Evolutionary conservation across 2,797 vertebrate genomes (phyloP).

Genomic region (Diplodus puntazzo): DNA sequence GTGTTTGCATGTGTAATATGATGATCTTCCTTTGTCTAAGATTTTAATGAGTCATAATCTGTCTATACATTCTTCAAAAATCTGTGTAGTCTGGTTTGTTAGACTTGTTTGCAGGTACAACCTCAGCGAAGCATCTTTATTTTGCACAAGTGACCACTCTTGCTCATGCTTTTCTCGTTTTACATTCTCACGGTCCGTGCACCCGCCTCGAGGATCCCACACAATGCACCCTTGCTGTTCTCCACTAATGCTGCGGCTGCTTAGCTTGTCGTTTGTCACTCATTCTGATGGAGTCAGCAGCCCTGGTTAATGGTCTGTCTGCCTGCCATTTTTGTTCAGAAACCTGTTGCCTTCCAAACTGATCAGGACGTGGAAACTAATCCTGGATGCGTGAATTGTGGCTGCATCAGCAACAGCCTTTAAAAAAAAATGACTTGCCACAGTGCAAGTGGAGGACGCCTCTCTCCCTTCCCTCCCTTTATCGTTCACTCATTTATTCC

Average conservation of each 20-base stretch:
- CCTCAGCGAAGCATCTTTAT: conserved; percentile 1
- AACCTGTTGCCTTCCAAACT: conserved; percentile 63
- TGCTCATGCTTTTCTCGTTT: conserved; percentile 18
- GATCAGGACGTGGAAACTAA: conserved; percentile 34
- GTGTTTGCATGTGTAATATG: not conserved
- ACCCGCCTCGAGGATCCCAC: conserved; percentile 6
- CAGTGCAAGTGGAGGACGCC: conserved; percentile 3
- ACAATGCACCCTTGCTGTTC: conserved; percentile 38
- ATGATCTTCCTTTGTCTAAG: not conserved
- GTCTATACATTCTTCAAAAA: not conserved
- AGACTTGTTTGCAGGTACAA: not conserved
- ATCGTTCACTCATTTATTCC: conserved; percentile 29
- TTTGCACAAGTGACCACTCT: conserved; percentile 23
- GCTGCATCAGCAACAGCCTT: conserved; percentile 24
- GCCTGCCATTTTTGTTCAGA: conserved; percentile 43
- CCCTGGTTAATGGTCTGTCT: conserved; percentile 62
- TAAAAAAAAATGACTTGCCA: conserved; percentile 23
- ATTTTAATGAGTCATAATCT: not conserved
- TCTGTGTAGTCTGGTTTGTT: not conserved
- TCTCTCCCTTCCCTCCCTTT: conserved; percentile 16
- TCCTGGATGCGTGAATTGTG: conserved; percentile 38
- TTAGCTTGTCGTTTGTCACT: conserved; percentile 58
- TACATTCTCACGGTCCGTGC: conserved; percentile 25
- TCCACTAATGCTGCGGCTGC: conserved; percentile 54
- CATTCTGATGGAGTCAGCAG: conserved; percentile 66